Evolutionary conservation across 2,113 vertebrate species (phyloP).

Genomic region (Microtus oregoni): DNA sequence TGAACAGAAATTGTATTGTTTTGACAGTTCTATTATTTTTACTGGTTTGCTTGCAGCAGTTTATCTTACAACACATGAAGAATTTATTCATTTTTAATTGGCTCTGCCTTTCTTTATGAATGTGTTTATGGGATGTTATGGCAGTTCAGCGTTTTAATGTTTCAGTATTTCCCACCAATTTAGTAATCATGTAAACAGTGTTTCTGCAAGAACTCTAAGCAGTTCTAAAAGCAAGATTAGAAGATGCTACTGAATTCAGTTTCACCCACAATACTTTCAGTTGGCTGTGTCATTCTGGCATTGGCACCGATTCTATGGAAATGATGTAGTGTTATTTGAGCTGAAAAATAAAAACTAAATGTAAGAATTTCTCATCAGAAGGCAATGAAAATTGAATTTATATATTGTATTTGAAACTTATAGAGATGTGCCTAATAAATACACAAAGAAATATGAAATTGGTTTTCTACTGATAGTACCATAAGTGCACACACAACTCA

Average conservation of each 20-base stretch:
- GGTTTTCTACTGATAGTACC: neutral
- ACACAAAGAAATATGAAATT: neutral
- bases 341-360: conserved; percentile 4
- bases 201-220: conserved; percentile 60
- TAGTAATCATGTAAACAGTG: conserved; percentile 66
- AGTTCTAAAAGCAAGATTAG: conserved; percentile 39
- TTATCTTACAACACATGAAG: conserved; percentile 61
- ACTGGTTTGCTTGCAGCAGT: conserved; percentile 62
- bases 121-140: conserved; percentile 72
- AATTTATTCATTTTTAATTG: conserved; percentile 80
- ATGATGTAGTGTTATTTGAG: neutral
- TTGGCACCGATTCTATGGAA: neutral
- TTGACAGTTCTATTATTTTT: conserved; percentile 80
- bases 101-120: conserved; percentile 77
- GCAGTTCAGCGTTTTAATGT: conserved; percentile 69
- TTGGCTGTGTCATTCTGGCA: neutral
- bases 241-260: conserved; percentile 40
- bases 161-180: conserved; percentile 71
- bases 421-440: neutral
- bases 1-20: conserved; percentile 74
- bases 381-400: neutral
- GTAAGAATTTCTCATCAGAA: neutral
- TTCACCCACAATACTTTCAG: conserved; percentile 8
- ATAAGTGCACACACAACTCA: neutral
- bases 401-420: conserved; percentile 33